These are phyloP conservation scores for Brachionus manjavacas DNA, from an alignment of 1,140 invertebrate species.

Conservation along the genomic window DNA sequence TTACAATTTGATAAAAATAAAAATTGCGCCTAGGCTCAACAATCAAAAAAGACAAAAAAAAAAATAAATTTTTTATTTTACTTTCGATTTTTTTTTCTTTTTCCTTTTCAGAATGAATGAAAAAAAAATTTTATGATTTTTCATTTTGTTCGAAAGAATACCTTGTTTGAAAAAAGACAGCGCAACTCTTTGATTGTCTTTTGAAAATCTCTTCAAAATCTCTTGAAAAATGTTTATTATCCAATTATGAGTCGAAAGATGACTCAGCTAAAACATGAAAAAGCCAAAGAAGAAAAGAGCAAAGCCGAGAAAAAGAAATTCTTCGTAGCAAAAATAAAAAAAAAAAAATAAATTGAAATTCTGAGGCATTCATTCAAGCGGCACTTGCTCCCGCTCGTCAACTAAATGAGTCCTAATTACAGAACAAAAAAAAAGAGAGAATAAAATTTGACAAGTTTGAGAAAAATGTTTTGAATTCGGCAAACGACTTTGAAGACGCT, in stretches of 20 bases:
- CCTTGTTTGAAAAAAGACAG: neutral
- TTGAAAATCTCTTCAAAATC: neutral
- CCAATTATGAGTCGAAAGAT: neutral
- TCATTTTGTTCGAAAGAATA: neutral
- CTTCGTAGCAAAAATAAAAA: no score
- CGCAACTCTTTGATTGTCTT: neutral
- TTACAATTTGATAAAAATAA: neutral
- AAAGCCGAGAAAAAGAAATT: neutral
- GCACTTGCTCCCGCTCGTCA: neutral
- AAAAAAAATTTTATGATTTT: neutral
- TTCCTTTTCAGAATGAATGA: no score
- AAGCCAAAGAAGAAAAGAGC: neutral
- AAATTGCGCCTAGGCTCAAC: neutral
- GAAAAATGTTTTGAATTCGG: conserved; percentile 8
- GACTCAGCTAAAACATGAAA: neutral
- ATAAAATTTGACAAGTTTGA: conserved; percentile 29
- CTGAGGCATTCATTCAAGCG: neutral
- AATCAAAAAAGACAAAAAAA: neutral
- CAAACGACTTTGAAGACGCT: neutral
- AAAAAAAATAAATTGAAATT: neutral
- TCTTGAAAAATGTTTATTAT: neutral
- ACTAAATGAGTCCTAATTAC: conserved; percentile 2
- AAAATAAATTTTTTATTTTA: neutral
- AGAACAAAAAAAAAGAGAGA: neutral
- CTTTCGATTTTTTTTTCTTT: neutral